Evolutionary conservation across 2,113 vertebrate species (phyloP).

Genomic region (Rostratula benghalensis): DNA sequence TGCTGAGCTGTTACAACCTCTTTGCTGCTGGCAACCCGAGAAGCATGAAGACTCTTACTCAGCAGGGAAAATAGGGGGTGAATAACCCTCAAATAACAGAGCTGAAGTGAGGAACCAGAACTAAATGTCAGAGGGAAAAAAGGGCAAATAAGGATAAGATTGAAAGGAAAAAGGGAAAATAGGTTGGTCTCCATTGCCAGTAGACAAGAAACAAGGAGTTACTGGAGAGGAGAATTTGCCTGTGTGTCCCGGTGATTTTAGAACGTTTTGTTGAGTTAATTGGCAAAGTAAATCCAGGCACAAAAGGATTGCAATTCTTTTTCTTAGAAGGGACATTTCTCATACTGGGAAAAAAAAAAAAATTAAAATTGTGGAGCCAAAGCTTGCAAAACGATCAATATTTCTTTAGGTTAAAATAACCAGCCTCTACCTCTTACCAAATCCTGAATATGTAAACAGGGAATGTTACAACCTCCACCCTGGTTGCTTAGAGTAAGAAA

Average conservation of each 20-base stretch:
- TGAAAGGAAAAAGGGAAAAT: background rate
- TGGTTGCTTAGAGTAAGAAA: background rate
- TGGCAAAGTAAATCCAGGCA: constrained; percentile 1
- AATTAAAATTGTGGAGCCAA: background rate
- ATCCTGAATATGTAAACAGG: background rate
- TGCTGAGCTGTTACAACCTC: background rate
- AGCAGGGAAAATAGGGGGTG: background rate
- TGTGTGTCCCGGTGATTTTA: background rate
- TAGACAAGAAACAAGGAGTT: background rate
- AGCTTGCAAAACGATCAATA: background rate
- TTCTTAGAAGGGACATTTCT: background rate
- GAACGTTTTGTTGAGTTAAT: background rate
- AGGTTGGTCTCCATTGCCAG: background rate
- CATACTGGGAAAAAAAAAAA: background rate
- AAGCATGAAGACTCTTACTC: background rate
- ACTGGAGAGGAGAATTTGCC: background rate
- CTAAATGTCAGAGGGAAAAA: background rate
- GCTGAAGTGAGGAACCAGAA: background rate
- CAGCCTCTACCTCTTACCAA: background rate
- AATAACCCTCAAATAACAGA: background rate
- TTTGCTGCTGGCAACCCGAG: background rate
- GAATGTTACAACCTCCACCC: background rate
- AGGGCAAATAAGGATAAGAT: background rate
- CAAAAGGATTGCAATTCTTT: background rate
- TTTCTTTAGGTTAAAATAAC: background rate